A percentile compares a stretch with the other conserved stretches of the same genome.
These are phyloP conservation scores for Meloidogyne hapla DNA, from an alignment of 1,140 invertebrate genomes.

Conservation along the genomic window DNA sequence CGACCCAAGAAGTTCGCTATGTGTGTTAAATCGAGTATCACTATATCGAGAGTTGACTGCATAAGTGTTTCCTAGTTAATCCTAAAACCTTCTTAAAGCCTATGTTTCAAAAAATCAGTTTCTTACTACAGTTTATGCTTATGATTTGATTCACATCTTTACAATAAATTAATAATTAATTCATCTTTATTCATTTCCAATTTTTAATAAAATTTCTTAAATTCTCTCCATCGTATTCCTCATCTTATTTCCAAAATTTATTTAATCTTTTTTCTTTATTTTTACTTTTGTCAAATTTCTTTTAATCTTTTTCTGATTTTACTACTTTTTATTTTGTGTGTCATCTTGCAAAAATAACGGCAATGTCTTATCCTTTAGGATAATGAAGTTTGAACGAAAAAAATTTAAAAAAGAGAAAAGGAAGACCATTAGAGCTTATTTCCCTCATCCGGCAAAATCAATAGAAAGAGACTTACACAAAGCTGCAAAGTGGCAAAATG, in stretches of 20 bases:
- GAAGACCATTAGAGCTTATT: neutral
- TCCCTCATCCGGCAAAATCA: conserved; percentile 2
- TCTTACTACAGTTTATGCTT: too few species aligned
- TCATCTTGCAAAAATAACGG: neutral
- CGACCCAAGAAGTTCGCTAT: too few species aligned
- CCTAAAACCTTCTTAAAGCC: too few species aligned
- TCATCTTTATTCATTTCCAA: too few species aligned
- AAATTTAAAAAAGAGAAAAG: neutral
- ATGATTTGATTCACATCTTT: too few species aligned
- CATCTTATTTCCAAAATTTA: neutral
- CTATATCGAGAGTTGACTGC: too few species aligned
- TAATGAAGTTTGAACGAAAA: neutral
- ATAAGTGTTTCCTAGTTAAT: too few species aligned
- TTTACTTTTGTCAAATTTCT: neutral
- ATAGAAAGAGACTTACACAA: neutral
- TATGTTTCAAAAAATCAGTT: too few species aligned
- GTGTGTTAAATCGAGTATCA: too few species aligned
- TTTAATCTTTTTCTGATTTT: neutral
- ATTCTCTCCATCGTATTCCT: too few species aligned
- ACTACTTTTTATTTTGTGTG: neutral
- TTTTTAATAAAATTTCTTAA: too few species aligned
- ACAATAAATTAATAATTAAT: too few species aligned
- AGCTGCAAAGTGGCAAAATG: neutral
- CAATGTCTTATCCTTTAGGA: neutral
- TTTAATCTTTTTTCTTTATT: neutral